These are phyloP conservation scores for Eucera pruinosa DNA, from an alignment of 2,888 invertebrate species.

Conservation along the genomic window DNA sequence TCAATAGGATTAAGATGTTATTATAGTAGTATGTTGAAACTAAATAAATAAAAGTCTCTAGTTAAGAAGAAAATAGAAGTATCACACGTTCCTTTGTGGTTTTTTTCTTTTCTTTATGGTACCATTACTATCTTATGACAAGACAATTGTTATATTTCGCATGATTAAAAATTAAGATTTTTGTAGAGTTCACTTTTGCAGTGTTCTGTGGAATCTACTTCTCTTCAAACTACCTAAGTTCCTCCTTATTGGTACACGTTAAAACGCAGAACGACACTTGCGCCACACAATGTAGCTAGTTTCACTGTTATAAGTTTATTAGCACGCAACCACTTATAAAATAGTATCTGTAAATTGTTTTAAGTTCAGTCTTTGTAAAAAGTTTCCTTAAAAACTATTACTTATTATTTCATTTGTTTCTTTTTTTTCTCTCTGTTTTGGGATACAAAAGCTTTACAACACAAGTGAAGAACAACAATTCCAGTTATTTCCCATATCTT, in stretches of 20 bases:
- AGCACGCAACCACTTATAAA: constrained; percentile 56
- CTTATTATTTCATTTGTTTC: constrained; percentile 15
- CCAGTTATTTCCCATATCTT: constrained; percentile 90
- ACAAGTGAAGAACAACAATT: constrained; percentile 43
- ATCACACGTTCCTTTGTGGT: no score
- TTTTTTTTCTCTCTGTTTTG: constrained; percentile 24
- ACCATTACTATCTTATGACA: constrained; percentile 9
- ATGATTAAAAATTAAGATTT: constrained; percentile 26
- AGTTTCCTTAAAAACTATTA: constrained; percentile 39
- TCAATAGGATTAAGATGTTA: background rate
- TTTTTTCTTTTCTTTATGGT: background rate
- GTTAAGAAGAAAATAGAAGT: constrained; percentile 8
- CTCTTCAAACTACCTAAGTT: constrained; percentile 32
- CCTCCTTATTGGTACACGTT: constrained; percentile 19
- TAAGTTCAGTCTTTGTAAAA: constrained; percentile 56
- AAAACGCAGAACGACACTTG: constrained; percentile 14
- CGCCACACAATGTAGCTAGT: background rate
- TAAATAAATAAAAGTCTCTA: constrained; percentile 5
- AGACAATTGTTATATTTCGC: constrained; percentile 27
- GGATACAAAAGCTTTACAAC: constrained; percentile 46
- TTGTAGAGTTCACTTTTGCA: constrained; percentile 10
- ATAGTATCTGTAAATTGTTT: constrained; percentile 61
- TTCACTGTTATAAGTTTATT: constrained; percentile 22
- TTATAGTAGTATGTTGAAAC: background rate
- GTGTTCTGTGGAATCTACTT: constrained; percentile 24